phyloP scores from a whole-genome alignment of 1,140 invertebrate genomes.

The Drosophila azteca region DNA sequence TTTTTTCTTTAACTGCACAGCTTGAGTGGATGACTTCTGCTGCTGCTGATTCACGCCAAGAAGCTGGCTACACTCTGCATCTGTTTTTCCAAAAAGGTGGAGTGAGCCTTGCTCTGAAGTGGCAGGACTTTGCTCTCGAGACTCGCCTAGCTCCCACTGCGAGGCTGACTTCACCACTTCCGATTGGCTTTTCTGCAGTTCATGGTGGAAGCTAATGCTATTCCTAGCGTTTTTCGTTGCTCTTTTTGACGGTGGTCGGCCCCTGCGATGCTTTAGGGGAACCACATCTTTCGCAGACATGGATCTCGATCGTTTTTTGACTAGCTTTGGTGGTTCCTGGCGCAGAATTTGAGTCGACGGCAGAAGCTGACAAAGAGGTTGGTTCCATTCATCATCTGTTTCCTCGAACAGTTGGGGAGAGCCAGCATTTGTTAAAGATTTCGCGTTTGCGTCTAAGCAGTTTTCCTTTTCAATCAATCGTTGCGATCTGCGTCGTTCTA shows the following conservation, averaged over 20 bases:
- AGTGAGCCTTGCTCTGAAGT: neutral
- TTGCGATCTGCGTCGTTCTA: conserved; percentile 42
- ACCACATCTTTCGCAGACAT: neutral
- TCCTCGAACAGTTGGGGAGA: conserved; percentile 57
- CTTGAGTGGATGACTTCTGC: neutral
- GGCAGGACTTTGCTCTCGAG: too few relatives aligned
- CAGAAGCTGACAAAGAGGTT: conserved; percentile 13
- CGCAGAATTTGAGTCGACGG: neutral
- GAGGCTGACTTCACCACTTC: too few relatives aligned
- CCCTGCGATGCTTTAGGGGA: neutral
- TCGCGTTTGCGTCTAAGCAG: neutral
- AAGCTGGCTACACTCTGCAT: neutral
- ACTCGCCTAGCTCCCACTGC: too few relatives aligned
- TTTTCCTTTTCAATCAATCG: conserved; percentile 40
- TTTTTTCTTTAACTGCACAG: neutral
- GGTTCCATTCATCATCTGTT: conserved; percentile 36
- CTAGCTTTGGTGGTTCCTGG: neutral
- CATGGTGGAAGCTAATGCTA: too few relatives aligned
- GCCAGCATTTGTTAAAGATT: neutral
- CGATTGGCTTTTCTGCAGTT: too few relatives aligned
- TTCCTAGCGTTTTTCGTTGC: too few relatives aligned
- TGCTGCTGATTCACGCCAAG: too few relatives aligned
- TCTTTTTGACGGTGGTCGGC: too few relatives aligned
- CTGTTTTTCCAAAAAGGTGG: neutral
- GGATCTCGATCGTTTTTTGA: neutral